A percentile compares a stretch with the other conserved stretches of the same genome.
These are phyloP conservation scores for Bombus balteatus DNA, from an alignment of 1,140 invertebrate genomes.

Conservation along the genomic window DNA sequence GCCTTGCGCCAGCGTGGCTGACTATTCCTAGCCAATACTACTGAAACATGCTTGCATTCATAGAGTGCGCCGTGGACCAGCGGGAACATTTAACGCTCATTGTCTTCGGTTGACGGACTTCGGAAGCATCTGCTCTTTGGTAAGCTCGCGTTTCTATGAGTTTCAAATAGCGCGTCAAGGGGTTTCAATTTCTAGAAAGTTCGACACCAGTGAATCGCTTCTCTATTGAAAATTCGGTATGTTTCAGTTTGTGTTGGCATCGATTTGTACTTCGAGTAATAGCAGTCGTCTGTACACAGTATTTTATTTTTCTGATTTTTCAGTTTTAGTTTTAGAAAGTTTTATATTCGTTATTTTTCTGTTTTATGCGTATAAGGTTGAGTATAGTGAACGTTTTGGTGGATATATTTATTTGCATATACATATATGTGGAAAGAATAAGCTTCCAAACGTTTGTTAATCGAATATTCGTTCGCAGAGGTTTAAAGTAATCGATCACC, in stretches of 20 bases:
- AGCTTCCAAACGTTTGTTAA: too few species aligned
- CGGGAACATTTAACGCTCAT: constrained; percentile 40
- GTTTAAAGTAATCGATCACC: too few species aligned
- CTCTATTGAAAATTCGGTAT: neutral
- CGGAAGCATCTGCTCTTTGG: neutral
- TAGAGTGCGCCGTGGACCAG: neutral
- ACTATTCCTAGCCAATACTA: constrained; percentile 49
- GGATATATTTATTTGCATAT: too few species aligned
- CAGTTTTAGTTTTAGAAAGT: neutral
- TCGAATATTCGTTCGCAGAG: too few species aligned
- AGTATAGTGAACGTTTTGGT: too few species aligned
- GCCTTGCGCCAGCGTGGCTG: constrained; percentile 17
- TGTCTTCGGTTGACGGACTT: constrained; percentile 41
- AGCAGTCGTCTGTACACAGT: neutral
- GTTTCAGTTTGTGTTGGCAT: neutral
- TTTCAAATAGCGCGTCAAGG: neutral
- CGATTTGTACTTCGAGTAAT: neutral
- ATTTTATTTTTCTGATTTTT: neutral
- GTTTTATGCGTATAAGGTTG: neutral
- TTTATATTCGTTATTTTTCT: neutral
- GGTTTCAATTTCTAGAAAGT: constrained; percentile 10
- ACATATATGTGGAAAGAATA: too few species aligned
- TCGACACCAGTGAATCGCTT: neutral
- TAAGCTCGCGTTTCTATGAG: neutral
- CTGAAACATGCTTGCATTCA: constrained; percentile 48